These are phyloP conservation scores for Sphinx pinastri DNA, from an alignment of 2,888 invertebrate species.

Conservation along the genomic window DNA sequence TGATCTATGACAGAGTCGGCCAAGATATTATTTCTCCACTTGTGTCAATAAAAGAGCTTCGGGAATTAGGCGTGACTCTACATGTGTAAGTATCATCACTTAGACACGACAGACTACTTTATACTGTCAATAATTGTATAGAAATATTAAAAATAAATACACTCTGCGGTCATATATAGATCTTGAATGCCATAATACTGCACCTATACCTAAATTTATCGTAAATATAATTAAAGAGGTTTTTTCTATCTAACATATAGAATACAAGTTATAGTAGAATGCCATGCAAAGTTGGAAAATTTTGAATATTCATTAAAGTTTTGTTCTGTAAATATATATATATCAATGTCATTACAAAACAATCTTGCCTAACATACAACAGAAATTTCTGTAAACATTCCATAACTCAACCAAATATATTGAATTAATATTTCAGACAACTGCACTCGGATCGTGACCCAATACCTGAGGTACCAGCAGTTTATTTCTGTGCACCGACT, in stretches of 20 bases:
- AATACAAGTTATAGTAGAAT: too few relatives aligned
- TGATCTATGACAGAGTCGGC: slow-evolving; percentile 97
- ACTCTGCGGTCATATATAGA: too few relatives aligned
- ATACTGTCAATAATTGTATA: too few relatives aligned
- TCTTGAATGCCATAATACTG: too few relatives aligned
- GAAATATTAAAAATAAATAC: too few relatives aligned
- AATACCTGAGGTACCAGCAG: slow-evolving; percentile 99
- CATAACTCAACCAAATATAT: not conserved
- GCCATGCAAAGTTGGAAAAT: too few relatives aligned
- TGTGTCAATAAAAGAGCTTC: slow-evolving; percentile 96
- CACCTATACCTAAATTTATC: too few relatives aligned
- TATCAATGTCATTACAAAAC: not conserved
- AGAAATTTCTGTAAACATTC: not conserved
- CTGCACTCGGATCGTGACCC: slow-evolving; percentile 94
- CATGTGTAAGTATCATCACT: slow-evolving; percentile 90
- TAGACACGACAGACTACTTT: not conserved
- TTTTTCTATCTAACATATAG: too few relatives aligned
- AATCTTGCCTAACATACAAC: not conserved
- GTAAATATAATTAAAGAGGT: too few relatives aligned
- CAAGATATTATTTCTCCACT: slow-evolving; percentile 99
- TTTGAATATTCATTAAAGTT: too few relatives aligned
- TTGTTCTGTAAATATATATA: not conserved
- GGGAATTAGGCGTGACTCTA: slow-evolving; percentile 98
- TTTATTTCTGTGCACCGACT: slow-evolving; percentile 98
- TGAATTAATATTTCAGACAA: slow-evolving; percentile 82